phyloP scores from a whole-genome alignment of 2,113 vertebrate genomes.

The Alaudala cheleensis region DNA sequence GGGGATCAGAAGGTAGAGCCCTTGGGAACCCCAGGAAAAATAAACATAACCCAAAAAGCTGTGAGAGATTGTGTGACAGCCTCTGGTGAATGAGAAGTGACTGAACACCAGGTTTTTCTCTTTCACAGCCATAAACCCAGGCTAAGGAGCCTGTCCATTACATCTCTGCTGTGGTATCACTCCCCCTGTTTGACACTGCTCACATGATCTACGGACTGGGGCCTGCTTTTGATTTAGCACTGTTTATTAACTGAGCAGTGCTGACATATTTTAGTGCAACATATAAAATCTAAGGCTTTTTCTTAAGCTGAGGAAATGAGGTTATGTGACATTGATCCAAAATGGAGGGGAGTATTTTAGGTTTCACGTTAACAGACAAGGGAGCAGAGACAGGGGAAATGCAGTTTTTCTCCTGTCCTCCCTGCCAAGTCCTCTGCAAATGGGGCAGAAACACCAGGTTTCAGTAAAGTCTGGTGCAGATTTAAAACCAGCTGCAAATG shows the following conservation, averaged over 20 bases:
- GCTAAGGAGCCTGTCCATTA: slow-evolving; percentile 31
- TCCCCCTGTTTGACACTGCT: slow-evolving; percentile 15
- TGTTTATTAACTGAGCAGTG: slow-evolving; percentile 63
- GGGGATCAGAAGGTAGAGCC: slow-evolving; percentile 5
- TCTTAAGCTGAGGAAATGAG: slow-evolving; percentile 75
- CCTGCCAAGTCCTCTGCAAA: slow-evolving; percentile 30
- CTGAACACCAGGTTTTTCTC: slow-evolving; percentile 63
- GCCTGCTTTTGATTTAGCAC: slow-evolving; percentile 66
- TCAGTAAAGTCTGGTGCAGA: not conserved
- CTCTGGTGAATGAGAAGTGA: slow-evolving; percentile 55
- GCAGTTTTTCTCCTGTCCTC: slow-evolving; percentile 10
- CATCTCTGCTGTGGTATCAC: slow-evolving; percentile 43
- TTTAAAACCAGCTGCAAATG: slow-evolving; percentile 32
- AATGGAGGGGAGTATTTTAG: slow-evolving; percentile 64
- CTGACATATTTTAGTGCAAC: slow-evolving; percentile 73
- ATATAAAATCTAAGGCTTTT: slow-evolving; percentile 71
- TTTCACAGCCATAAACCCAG: slow-evolving; percentile 46
- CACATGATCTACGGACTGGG: slow-evolving; percentile 55
- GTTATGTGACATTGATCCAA: slow-evolving; percentile 73
- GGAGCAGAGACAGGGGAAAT: slow-evolving; percentile 3
- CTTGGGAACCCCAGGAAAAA: slow-evolving; percentile 31
- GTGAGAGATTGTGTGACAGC: slow-evolving; percentile 44
- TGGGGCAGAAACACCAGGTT: slow-evolving; percentile 46
- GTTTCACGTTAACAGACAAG: slow-evolving; percentile 46
- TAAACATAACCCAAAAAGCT: slow-evolving; percentile 40